phyloP scores from a whole-genome alignment of 2,888 invertebrate species.

The Norana najaformis region DNA sequence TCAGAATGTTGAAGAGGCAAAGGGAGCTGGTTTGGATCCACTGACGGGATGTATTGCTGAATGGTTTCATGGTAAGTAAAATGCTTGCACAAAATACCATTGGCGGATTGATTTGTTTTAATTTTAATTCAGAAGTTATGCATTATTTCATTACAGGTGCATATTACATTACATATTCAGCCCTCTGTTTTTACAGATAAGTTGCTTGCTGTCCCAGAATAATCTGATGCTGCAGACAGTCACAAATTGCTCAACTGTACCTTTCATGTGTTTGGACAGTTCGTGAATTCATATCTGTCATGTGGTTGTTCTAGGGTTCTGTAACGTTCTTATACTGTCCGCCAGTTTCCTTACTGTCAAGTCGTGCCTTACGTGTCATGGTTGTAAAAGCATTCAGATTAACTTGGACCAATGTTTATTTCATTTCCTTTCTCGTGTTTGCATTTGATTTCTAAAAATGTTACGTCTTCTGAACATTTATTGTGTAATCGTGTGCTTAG shows the following conservation, averaged over 20 bases:
- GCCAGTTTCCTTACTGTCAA: too few species aligned
- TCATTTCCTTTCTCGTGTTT: not conserved
- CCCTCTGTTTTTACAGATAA: not conserved
- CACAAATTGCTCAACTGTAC: not conserved
- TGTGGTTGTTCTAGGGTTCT: not conserved
- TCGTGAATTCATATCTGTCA: not conserved
- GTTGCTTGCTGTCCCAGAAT: not conserved
- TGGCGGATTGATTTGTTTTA: not conserved
- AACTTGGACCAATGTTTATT: not conserved
- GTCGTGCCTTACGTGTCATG: not conserved
- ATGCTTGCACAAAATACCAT: not conserved
- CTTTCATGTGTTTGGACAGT: not conserved
- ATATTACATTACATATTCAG: not conserved
- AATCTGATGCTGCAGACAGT: too few species aligned
- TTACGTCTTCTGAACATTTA: not conserved
- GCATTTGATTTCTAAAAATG: not conserved
- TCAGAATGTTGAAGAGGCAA: conserved; percentile 69
- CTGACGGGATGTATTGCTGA: conserved; percentile 65
- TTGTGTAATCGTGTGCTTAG: not conserved
- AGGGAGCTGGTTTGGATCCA: conserved; percentile 71
- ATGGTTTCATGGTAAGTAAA: conserved; percentile 79
- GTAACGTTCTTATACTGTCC: too few species aligned
- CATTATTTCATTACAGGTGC: not conserved
- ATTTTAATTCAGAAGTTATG: not conserved
- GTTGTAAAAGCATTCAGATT: not conserved